phyloP scores from a whole-genome alignment of 35 echinoderm and acorn worm genomes.

The Ophiothrix spiculata region DNA sequence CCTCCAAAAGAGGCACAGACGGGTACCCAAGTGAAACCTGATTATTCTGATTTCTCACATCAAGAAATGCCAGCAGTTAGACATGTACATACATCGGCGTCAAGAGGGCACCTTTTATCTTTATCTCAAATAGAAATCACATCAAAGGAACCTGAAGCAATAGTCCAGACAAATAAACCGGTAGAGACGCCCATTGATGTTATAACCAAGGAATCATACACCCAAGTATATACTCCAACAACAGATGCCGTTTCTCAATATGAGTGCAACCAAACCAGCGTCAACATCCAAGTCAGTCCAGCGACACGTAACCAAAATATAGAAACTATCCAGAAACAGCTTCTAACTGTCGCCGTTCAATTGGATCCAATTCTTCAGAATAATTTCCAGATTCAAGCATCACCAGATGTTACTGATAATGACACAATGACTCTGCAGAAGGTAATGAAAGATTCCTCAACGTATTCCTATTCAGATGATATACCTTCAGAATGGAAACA shows the following conservation, averaged over 20 bases:
- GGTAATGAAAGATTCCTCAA: not conserved
- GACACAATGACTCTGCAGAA: not conserved
- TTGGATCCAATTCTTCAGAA: not conserved
- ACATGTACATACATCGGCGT: not conserved
- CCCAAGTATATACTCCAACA: not conserved
- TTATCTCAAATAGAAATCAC: not conserved
- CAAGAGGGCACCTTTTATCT: not conserved
- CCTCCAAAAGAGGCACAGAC: not conserved
- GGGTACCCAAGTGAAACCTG: not conserved
- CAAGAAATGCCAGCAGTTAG: not conserved
- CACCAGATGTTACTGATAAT: not conserved
- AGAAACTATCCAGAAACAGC: not conserved
- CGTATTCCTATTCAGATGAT: not conserved
- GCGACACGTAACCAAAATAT: not conserved
- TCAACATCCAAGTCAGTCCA: not conserved
- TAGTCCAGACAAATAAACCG: not conserved
- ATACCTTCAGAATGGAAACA: not conserved
- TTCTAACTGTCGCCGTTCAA: not conserved
- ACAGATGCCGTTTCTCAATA: not conserved
- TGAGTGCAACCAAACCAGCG: not conserved
- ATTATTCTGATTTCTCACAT: not conserved
- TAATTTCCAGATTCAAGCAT: not conserved
- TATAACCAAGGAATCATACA: not conserved
- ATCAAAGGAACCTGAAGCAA: not conserved
- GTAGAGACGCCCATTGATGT: not conserved